Conservation (phyloP, 2,797 vertebrate genomes). For the Hypotaenidia okinawae region DNA sequence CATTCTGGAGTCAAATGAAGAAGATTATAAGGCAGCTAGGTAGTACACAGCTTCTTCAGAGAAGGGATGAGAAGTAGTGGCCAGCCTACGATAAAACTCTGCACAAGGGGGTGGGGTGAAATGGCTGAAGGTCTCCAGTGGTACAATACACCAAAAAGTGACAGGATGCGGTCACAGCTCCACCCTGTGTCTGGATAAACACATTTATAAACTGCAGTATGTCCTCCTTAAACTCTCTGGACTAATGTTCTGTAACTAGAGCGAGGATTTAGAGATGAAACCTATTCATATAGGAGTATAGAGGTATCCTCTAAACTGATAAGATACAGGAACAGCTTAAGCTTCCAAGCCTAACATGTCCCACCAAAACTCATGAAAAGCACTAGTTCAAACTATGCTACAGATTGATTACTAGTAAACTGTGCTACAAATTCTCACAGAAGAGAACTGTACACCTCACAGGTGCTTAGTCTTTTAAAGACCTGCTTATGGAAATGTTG, state of each 20-base stretch:
- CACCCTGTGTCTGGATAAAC: constrained; percentile 69
- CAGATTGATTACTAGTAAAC: background rate
- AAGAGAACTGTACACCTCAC: background rate
- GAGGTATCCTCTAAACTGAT: background rate
- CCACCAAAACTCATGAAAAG: background rate
- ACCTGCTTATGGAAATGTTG: background rate
- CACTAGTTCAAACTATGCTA: background rate
- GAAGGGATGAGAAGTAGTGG: background rate
- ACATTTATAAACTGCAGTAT: constrained; percentile 22
- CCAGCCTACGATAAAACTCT: background rate
- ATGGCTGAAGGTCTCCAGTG: constrained; percentile 46
- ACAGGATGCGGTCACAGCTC: constrained; percentile 67
- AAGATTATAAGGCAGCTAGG: background rate
- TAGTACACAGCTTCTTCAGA: background rate
- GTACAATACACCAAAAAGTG: constrained; percentile 5
- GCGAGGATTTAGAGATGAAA: background rate
- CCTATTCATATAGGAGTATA: background rate
- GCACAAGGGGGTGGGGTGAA: background rate
- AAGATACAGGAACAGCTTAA: background rate
- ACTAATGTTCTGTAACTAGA: background rate
- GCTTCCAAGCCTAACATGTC: background rate
- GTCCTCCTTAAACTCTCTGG: background rate
- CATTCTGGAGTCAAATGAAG: background rate
- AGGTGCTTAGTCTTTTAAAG: background rate
- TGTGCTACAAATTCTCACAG: background rate